Evolutionary conservation across 2,888 invertebrate species (phyloP).

Genomic region (Nymphalis urticae): DNA sequence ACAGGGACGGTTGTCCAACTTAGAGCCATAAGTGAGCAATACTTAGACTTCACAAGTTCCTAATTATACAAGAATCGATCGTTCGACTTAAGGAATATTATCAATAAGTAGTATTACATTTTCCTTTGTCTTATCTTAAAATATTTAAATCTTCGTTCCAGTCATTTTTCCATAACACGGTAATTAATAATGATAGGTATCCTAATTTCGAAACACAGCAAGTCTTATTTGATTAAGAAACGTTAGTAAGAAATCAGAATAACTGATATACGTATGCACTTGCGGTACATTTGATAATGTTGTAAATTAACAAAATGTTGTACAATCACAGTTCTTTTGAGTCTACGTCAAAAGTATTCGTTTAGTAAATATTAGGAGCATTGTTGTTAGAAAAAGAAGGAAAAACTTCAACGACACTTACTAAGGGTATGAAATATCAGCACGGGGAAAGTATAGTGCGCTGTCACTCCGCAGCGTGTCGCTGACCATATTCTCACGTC

Average conservation of each 20-base stretch:
- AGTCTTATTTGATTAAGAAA: no score
- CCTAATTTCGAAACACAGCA: no score
- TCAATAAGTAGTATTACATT: background rate
- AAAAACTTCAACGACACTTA: conserved; percentile 1
- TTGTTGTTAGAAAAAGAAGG: background rate
- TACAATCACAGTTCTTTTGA: no score
- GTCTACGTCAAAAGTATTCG: no score
- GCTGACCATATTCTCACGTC: conserved; percentile 39
- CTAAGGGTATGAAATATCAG: conserved; percentile 10
- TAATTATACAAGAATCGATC: conserved; percentile 22
- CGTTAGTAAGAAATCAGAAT: no score
- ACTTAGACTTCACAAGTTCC: conserved; percentile 19
- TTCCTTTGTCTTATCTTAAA: no score
- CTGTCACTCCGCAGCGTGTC: conserved; percentile 31
- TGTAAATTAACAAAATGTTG: no score
- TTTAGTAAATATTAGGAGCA: background rate
- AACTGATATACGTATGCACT: no score
- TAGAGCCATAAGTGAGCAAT: conserved; percentile 20
- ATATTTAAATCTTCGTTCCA: no score
- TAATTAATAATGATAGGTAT: no score
- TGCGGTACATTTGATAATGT: no score
- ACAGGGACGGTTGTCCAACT: conserved; percentile 29
- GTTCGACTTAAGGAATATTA: background rate
- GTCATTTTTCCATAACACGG: no score
- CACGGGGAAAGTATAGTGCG: background rate